Conservation (phyloP, 2,888 invertebrate genomes). For the Bugulina stolonifera region DNA sequence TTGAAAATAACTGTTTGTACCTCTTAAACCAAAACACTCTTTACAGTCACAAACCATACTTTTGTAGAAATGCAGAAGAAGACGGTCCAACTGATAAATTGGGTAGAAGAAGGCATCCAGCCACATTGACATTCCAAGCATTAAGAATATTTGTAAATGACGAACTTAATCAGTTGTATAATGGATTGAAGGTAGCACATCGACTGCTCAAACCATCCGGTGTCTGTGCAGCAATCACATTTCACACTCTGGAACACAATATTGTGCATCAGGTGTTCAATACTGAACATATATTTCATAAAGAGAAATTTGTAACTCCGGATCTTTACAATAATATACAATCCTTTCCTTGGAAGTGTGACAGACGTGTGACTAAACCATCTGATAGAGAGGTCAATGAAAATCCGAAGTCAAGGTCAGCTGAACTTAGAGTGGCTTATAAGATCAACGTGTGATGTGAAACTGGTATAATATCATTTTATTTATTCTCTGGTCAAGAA, state of each 20-base stretch:
- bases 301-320: neutral
- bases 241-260: constrained; percentile 88
- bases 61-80: neutral
- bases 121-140: constrained; percentile 89
- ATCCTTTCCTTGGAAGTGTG: neutral
- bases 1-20: too few relatives aligned
- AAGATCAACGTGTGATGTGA: neutral
- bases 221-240: constrained; percentile 73
- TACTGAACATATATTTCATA: constrained; percentile 66
- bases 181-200: constrained; percentile 72
- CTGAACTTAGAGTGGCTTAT: constrained; percentile 68
- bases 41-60: too few relatives aligned
- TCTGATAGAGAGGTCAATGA: constrained; percentile 65
- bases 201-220: constrained; percentile 71
- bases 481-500: too few relatives aligned
- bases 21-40: too few relatives aligned
- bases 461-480: too few relatives aligned
- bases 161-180: constrained; percentile 89
- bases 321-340: neutral
- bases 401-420: constrained; percentile 83
- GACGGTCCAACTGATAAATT: constrained; percentile 61
- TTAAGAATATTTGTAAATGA: constrained; percentile 91
- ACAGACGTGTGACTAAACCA: constrained; percentile 74
- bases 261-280: constrained; percentile 81
- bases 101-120: constrained; percentile 69